Conservation (phyloP, 2,888 invertebrate genomes). For the Stenolophus ochropezus region DNA sequence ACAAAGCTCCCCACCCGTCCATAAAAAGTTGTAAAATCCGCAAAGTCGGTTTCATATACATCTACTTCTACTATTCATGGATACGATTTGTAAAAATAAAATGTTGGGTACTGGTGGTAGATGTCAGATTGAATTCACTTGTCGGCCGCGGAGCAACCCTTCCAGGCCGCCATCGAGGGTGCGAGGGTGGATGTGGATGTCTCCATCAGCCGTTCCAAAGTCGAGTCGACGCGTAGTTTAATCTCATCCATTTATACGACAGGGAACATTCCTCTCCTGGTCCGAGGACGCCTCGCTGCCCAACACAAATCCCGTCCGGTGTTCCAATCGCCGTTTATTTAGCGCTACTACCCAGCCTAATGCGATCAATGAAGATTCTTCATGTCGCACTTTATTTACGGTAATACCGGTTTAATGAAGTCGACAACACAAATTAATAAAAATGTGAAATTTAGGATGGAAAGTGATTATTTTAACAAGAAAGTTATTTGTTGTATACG, state of each 20-base stretch:
- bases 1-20: no score
- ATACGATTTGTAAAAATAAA: not conserved
- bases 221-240: constrained; percentile 50
- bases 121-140: constrained; percentile 27
- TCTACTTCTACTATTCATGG: no score
- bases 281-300: constrained; percentile 33
- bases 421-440: no score
- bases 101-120: not conserved
- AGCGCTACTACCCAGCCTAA: constrained; percentile 33
- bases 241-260: constrained; percentile 50
- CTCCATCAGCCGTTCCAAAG: constrained; percentile 46
- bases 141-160: constrained; percentile 1
- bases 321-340: constrained; percentile 43
- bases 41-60: no score
- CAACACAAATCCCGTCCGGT: constrained; percentile 44
- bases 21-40: no score
- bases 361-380: constrained; percentile 44
- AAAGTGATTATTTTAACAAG: no score
- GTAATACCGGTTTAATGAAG: not conserved
- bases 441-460: no score
- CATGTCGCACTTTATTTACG: constrained; percentile 23
- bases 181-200: constrained; percentile 21
- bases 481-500: no score
- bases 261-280: constrained; percentile 23
- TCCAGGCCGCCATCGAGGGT: no score